phyloP scores from a whole-genome alignment of 2,113 vertebrate genomes.

The Heliornis fulica region DNA sequence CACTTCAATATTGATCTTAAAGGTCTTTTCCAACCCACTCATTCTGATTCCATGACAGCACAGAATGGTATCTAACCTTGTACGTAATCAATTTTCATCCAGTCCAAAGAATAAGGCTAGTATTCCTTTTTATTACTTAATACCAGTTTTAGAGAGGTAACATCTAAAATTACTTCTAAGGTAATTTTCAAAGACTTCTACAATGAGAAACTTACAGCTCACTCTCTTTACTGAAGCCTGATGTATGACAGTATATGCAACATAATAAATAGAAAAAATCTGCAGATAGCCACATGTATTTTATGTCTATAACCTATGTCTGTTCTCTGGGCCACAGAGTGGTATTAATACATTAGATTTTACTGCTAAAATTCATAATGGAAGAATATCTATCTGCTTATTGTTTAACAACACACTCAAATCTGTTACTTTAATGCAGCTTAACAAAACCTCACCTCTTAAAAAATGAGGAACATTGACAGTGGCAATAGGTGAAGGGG shows the following conservation, averaged over 20 bases:
- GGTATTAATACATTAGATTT: not conserved
- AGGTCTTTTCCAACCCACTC: no score
- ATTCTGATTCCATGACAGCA: no score
- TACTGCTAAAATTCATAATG: not conserved
- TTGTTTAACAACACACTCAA: not conserved
- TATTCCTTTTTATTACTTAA: not conserved
- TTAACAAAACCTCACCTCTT: not conserved
- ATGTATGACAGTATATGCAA: not conserved
- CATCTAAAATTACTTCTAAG: not conserved
- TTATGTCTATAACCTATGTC: not conserved
- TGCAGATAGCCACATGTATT: not conserved
- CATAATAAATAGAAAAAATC: not conserved
- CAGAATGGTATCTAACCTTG: not conserved
- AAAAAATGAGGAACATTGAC: not conserved
- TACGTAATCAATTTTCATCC: not conserved
- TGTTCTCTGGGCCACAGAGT: not conserved
- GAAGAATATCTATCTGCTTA: not conserved
- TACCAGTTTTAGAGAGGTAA: not conserved
- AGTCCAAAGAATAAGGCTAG: not conserved
- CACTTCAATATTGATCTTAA: not conserved
- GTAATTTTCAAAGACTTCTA: not conserved
- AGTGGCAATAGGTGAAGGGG: not conserved
- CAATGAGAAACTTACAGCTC: not conserved
- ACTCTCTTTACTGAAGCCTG: not conserved
- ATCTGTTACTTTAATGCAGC: not conserved